Conservation (phyloP, 2,797 vertebrate genomes). For the Argentina silus region DNA sequence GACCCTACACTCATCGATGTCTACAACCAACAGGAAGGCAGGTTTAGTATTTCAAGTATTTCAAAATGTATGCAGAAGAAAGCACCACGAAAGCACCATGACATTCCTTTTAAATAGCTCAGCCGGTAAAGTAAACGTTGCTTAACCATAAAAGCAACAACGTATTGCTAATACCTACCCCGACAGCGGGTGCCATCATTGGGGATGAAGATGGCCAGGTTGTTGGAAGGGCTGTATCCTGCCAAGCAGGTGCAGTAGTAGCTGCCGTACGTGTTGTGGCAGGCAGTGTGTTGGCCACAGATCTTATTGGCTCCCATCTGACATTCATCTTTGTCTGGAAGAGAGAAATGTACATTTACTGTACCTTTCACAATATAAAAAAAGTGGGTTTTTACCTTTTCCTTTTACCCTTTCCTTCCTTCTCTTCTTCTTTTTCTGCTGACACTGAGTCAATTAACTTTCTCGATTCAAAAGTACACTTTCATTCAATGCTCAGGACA, state of each 20-base stretch:
- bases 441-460: no score
- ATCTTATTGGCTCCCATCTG: slow-evolving; percentile 78
- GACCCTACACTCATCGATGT: slow-evolving; percentile 85
- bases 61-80: background rate
- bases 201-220: slow-evolving; percentile 87
- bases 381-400: background rate
- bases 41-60: background rate
- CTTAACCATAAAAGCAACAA: background rate
- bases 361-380: slow-evolving; percentile 55
- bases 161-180: slow-evolving; percentile 71
- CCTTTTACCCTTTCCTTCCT: background rate
- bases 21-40: slow-evolving; percentile 61
- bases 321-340: slow-evolving; percentile 86
- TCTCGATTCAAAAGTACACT: no score
- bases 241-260: slow-evolving; percentile 89
- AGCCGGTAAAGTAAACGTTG: background rate
- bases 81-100: background rate
- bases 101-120: background rate
- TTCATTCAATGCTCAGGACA: background rate
- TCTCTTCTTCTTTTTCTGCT: background rate
- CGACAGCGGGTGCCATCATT: slow-evolving; percentile 93
- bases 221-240: slow-evolving; percentile 90
- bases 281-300: slow-evolving; percentile 87
- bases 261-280: slow-evolving; percentile 91
- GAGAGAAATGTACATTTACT: slow-evolving; percentile 72